Conservation (phyloP, 2,113 vertebrate genomes). For the Sceloporus undulatus region DNA sequence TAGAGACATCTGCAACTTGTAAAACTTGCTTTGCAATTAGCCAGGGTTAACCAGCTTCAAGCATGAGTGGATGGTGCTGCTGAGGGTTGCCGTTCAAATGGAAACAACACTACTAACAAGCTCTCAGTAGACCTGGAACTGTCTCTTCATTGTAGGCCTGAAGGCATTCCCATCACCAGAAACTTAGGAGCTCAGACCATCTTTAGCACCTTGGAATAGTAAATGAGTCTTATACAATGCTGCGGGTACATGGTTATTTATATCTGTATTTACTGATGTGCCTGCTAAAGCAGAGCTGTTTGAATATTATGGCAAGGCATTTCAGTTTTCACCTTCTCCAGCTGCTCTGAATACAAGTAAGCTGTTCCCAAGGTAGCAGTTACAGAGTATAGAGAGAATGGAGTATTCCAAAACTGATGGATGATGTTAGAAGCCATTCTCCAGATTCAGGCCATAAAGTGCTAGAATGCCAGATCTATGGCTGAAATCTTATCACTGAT, state of each 20-base stretch:
- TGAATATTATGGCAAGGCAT: no score
- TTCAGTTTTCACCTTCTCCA: no score
- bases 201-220: background rate
- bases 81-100: background rate
- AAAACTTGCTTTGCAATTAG: background rate
- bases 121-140: background rate
- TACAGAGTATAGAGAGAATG: no score
- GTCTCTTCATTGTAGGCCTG: background rate
- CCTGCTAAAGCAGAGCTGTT: no score
- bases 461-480: no score
- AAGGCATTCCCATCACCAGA: background rate
- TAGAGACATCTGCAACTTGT: background rate
- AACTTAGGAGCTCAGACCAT: background rate
- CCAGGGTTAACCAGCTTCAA: background rate
- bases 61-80: background rate
- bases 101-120: slow-evolving; percentile 1
- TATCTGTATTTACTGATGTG: background rate
- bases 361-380: no score
- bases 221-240: background rate
- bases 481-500: no score
- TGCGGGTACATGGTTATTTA: background rate
- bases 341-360: no score
- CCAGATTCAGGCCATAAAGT: no score
- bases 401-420: no score
- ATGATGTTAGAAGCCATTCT: no score